Conservation (phyloP, 2,797 vertebrate species). For the Pipistrellus pipistrellus region DNA sequence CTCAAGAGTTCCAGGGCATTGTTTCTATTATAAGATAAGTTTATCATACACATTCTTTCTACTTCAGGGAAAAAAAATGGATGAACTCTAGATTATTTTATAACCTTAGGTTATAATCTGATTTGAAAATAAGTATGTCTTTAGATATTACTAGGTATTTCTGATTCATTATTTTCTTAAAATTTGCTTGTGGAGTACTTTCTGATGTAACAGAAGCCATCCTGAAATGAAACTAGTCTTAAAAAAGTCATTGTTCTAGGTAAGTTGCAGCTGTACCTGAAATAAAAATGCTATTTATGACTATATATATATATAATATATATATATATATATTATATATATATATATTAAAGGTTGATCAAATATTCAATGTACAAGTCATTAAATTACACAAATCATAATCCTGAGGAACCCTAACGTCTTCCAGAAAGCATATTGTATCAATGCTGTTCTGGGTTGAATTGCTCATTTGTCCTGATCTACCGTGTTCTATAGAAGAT, state of each 20-base stretch:
- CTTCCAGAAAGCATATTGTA: neutral
- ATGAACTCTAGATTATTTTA: slow-evolving; percentile 83
- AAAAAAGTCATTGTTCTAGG: slow-evolving; percentile 91
- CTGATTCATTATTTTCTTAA: slow-evolving; percentile 87
- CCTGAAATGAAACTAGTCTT: slow-evolving; percentile 88
- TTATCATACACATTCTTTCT: slow-evolving; percentile 70
- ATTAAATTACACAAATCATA: neutral
- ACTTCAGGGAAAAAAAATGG: slow-evolving; percentile 71
- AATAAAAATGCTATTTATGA: slow-evolving; percentile 96
- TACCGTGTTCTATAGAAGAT: neutral
- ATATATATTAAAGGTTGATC: neutral
- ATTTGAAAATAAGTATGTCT: slow-evolving; percentile 82
- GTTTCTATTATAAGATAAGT: slow-evolving; percentile 72
- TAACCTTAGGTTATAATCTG: slow-evolving; percentile 84
- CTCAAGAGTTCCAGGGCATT: slow-evolving; percentile 70
- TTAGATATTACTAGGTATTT: slow-evolving; percentile 86
- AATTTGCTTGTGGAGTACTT: slow-evolving; percentile 81
- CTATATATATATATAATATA: slow-evolving; percentile 84
- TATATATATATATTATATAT: too few relatives aligned
- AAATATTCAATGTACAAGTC: neutral
- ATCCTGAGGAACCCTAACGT: neutral
- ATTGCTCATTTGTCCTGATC: neutral
- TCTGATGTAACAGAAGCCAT: slow-evolving; percentile 85
- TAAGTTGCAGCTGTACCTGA: slow-evolving; percentile 92
- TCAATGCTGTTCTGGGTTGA: neutral